Percentiles rank a stretch among this genome's conserved stretches.
Conservation (phyloP, 2,797 vertebrate genomes). For the Euphonia xanthogaster region DNA sequence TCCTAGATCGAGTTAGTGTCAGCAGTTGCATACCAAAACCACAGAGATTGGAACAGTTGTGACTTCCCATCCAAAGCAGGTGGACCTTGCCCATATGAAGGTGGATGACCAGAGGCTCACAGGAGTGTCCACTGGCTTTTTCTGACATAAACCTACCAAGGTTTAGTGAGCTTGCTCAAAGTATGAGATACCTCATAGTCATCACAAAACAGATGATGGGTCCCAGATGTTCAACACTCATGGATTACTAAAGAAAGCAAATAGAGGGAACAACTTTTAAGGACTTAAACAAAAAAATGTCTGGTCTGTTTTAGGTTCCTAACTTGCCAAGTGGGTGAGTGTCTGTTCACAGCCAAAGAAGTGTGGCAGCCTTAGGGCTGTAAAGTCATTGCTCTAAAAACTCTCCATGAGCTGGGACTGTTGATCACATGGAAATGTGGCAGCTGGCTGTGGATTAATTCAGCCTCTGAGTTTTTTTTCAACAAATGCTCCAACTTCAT, state of each 20-base stretch:
- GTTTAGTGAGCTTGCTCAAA: slow-evolving; percentile 12
- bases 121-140: background rate
- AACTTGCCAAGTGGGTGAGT: background rate
- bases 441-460: background rate
- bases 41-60: background rate
- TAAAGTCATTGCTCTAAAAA: background rate
- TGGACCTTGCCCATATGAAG: background rate
- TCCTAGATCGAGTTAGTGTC: background rate
- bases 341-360: background rate
- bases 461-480: background rate
- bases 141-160: background rate
- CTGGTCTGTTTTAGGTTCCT: slow-evolving; percentile 9
- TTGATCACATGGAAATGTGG: background rate
- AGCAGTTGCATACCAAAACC: background rate
- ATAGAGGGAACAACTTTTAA: slow-evolving; percentile 33
- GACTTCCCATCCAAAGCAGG: background rate
- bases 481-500: background rate
- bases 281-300: slow-evolving; percentile 22
- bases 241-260: slow-evolving; percentile 55
- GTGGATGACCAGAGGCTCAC: background rate
- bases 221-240: slow-evolving; percentile 37
- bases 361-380: slow-evolving; percentile 1
- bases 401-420: background rate
- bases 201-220: slow-evolving; percentile 27
- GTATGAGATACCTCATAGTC: background rate